A percentile compares a stretch with the other conserved stretches of the same genome.
These are phyloP conservation scores for Thoracochromis brauschi DNA, from an alignment of 2,113 vertebrate genomes.

Conservation along the genomic window DNA sequence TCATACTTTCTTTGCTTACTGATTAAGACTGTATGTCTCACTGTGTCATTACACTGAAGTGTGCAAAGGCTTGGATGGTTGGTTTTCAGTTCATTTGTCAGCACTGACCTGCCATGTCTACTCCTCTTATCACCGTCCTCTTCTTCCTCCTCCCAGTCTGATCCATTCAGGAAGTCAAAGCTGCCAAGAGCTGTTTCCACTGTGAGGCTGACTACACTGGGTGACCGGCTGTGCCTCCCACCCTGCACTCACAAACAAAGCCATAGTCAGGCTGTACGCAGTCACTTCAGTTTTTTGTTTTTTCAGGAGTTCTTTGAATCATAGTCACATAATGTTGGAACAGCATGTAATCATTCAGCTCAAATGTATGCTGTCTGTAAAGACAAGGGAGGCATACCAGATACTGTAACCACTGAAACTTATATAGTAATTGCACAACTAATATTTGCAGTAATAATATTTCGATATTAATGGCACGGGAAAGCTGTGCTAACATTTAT, in stretches of 20 bases:
- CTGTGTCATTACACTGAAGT: background rate
- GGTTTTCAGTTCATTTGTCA: background rate
- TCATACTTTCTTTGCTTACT: background rate
- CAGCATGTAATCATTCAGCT: background rate
- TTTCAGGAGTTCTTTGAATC: background rate
- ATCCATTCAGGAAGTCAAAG: constrained; percentile 91
- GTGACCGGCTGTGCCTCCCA: constrained; percentile 78
- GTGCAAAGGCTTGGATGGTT: background rate
- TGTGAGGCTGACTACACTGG: constrained; percentile 84
- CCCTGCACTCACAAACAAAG: constrained; percentile 59
- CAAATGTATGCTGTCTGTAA: background rate
- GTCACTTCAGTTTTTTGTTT: background rate
- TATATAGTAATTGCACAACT: background rate
- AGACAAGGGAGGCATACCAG: background rate
- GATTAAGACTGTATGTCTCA: background rate
- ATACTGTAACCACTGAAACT: background rate
- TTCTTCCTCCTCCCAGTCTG: constrained; percentile 83
- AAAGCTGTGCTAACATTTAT: background rate
- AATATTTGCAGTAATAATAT: background rate
- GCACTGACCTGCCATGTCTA: constrained; percentile 34
- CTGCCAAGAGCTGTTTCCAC: constrained; percentile 91
- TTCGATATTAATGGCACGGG: background rate
- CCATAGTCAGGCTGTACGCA: background rate
- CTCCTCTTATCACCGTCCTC: constrained; percentile 50
- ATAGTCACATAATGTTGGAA: background rate